Evolutionary conservation across 1,140 invertebrate genomes (phyloP), one percentile per base, ranked within the genome.

Genomic region (Pachypeltis micranthus): DNA sequence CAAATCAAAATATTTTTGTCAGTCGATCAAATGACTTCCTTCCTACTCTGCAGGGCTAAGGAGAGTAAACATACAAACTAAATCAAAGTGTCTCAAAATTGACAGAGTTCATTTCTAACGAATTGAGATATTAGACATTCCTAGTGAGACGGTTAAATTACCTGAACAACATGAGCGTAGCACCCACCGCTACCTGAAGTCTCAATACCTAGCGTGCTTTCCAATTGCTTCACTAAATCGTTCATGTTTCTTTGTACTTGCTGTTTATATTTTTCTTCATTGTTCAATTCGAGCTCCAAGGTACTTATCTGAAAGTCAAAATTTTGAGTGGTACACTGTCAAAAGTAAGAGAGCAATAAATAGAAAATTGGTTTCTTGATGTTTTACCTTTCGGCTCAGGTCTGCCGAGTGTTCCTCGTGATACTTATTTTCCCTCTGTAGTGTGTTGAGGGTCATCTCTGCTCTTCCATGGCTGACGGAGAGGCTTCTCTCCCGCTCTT

Each of bases 391-490:
- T 67, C 84, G 82, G 62, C 88, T 83, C 55, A 87, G 75, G 65
- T 90, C 87, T 66, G 86, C 85, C 16, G 82, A 79, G 69, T 84
- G 83, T 25, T 90, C 87, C 71, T 88, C 86, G 65, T 84, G 81
- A 65, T 86, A 85, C 24, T 84, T 71, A 56, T 81, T 81, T 70
- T 91, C 88, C 59, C 87, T 77, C 68, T 87, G 84, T 39, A 87
- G 70, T 0, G 84, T 84, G 69, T 87, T 82, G 10, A 88, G 74
- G 10, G 84, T 82, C 59, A 83, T 79, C 66, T 90, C 87, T 44
- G 78, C 82, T 44, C 86, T 77, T 1, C 82, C 80, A 27, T 84
- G 81, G 0, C 75, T 72, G 0, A 80, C 77, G 68, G 82, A 80
- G 12, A 88, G 72, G 68, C 79, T 79, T 59, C 86, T 77, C 71